Conservation (phyloP, 2,113 vertebrate genomes). For the Melierax canorus region DNA sequence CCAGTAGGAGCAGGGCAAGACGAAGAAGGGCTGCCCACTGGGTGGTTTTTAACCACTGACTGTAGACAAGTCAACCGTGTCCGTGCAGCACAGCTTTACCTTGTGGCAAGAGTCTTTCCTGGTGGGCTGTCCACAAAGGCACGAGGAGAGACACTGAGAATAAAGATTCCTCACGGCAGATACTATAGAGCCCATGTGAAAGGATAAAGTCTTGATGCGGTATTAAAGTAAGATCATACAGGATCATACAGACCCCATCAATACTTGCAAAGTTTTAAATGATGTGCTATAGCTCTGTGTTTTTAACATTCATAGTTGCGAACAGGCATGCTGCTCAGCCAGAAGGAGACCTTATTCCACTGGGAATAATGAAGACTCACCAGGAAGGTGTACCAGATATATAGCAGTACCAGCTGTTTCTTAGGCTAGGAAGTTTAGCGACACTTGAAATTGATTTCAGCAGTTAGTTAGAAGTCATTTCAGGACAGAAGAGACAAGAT, state of each 20-base stretch:
- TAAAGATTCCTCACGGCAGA: background rate
- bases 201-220: background rate
- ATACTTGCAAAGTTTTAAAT: background rate
- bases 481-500: background rate
- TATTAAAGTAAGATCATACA: background rate
- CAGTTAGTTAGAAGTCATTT: background rate
- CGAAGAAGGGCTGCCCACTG: background rate
- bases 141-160: background rate
- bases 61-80: accelerated
- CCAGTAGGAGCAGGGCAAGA: background rate
- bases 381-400: background rate
- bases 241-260: background rate
- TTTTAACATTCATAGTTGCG: background rate
- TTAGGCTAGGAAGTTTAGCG: background rate
- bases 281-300: background rate
- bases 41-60: background rate
- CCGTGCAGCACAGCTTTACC: background rate
- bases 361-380: background rate
- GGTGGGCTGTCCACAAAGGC: background rate
- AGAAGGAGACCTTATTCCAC: background rate
- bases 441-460: background rate
- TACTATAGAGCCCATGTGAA: background rate
- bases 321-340: background rate
- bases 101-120: background rate
- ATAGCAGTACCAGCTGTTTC: background rate